Percentiles rank a stretch among this genome's conserved stretches.
These are phyloP conservation scores for Diplosoma virens DNA, from an alignment of 23 tunicate genomes.

Conservation along the genomic window DNA sequence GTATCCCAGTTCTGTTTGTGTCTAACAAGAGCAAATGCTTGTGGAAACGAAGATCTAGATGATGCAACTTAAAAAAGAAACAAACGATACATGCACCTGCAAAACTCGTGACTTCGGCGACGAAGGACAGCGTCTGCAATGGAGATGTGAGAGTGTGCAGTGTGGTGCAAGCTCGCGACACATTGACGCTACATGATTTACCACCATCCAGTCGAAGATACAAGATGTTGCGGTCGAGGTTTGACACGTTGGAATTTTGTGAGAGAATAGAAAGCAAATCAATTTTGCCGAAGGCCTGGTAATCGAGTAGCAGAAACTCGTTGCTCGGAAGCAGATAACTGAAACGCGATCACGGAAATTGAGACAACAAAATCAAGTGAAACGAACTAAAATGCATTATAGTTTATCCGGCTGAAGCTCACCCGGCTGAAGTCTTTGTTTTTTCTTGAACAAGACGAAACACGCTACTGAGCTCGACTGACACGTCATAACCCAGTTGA, in stretches of 20 bases:
- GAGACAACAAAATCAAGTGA: no score
- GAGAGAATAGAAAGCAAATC: slow-evolving; percentile 38
- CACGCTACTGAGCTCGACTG: slow-evolving; percentile 16
- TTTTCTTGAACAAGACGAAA: slow-evolving; percentile 12
- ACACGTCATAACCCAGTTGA: slow-evolving; percentile 36
- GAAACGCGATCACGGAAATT: not conserved
- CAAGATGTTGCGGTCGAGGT: slow-evolving; percentile 4
- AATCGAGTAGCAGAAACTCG: slow-evolving; percentile 29
- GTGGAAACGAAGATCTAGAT: no score
- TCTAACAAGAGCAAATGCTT: no score
- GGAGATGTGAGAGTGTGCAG: slow-evolving; percentile 29
- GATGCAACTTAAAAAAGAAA: no score
- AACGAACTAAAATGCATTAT: no score
- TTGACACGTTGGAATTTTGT: slow-evolving; percentile 6
- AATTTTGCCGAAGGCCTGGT: slow-evolving; percentile 21
- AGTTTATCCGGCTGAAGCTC: no score
- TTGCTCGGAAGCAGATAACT: slow-evolving; percentile 1
- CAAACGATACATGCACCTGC: slow-evolving; percentile 47
- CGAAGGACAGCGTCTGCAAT: not conserved
- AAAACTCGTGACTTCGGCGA: slow-evolving; percentile 34
- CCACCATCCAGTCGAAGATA: not conserved
- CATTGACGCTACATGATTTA: slow-evolving; percentile 23
- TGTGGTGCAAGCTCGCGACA: slow-evolving; percentile 39
- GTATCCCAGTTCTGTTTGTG: no score
- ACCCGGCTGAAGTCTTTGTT: slow-evolving; percentile 24